These are phyloP conservation scores for Halictus rubicundus DNA, from an alignment of 1,140 invertebrate genomes.

Conservation along the genomic window DNA sequence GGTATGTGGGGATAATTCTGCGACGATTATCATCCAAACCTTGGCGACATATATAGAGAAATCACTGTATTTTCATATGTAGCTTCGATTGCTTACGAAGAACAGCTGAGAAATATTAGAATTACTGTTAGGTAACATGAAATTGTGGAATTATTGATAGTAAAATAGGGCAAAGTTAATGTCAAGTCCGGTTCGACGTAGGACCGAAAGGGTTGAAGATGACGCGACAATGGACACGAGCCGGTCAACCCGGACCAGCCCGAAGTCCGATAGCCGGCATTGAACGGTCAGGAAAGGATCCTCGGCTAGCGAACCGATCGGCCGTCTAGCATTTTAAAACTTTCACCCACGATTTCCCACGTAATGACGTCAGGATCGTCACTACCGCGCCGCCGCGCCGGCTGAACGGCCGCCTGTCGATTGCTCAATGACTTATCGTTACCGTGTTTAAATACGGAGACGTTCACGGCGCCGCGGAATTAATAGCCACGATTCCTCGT, in stretches of 20 bases:
- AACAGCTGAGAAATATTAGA: too few species aligned
- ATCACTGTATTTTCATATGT: too few species aligned
- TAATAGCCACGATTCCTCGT: slow-evolving; percentile 61
- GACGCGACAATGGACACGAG: slow-evolving; percentile 31
- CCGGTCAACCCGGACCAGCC: slow-evolving; percentile 38
- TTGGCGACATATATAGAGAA: too few species aligned
- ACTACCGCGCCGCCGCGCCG: slow-evolving; percentile 34
- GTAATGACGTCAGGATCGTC: slow-evolving; percentile 48
- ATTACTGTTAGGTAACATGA: too few species aligned
- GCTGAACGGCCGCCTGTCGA: slow-evolving; percentile 53
- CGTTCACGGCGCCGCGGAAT: slow-evolving; percentile 43
- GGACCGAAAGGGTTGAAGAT: too few species aligned
- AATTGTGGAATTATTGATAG: too few species aligned
- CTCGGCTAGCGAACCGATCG: slow-evolving; percentile 4
- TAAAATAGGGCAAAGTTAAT: too few species aligned
- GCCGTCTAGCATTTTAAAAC: slow-evolving; percentile 46
- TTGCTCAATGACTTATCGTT: slow-evolving; percentile 51
- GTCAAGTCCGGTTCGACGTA: too few species aligned
- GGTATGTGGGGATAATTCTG: too few species aligned
- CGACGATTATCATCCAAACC: too few species aligned
- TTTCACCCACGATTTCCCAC: slow-evolving; percentile 63
- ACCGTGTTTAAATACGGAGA: slow-evolving; percentile 51
- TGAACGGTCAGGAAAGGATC: slow-evolving; percentile 37
- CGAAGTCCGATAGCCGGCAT: background rate
- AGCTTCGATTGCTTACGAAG: too few species aligned